Evolutionary conservation across 2,113 vertebrate species (phyloP).

Genomic region (Nymphicus hollandicus): DNA sequence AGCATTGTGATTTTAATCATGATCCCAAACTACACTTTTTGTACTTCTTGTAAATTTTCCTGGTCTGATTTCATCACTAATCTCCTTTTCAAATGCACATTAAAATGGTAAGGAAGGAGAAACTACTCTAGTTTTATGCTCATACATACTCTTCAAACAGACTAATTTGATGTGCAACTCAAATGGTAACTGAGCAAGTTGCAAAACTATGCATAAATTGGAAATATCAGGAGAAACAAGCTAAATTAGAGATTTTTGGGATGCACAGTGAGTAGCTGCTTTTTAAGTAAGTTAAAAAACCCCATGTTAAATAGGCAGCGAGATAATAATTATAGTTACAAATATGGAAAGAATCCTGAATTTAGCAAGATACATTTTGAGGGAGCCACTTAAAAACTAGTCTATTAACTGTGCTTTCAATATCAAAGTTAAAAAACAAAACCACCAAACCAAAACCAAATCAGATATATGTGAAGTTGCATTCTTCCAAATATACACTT

Average conservation of each 20-base stretch:
- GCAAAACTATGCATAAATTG: neutral
- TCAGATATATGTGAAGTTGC: neutral
- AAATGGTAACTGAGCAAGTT: conserved; percentile 1
- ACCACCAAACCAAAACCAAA: neutral
- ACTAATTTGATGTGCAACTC: neutral
- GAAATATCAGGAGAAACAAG: neutral
- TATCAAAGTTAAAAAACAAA: neutral
- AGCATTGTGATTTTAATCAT: neutral
- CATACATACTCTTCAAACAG: neutral
- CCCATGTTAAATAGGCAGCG: neutral
- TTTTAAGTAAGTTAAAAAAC: neutral
- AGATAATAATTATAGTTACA: neutral
- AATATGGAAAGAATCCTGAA: neutral
- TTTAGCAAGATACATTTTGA: neutral
- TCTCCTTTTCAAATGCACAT: conserved; percentile 19
- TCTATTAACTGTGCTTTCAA: neutral
- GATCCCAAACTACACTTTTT: neutral
- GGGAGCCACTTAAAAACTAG: neutral
- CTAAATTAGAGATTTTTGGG: neutral
- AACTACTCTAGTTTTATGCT: neutral
- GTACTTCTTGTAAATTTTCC: neutral
- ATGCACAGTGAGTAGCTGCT: neutral
- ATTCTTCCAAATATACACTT: neutral
- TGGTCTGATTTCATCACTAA: neutral
- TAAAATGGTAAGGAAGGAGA: neutral